These are phyloP conservation scores for Adelosebastes latens DNA, from an alignment of 2,797 vertebrate genomes.

Conservation along the genomic window DNA sequence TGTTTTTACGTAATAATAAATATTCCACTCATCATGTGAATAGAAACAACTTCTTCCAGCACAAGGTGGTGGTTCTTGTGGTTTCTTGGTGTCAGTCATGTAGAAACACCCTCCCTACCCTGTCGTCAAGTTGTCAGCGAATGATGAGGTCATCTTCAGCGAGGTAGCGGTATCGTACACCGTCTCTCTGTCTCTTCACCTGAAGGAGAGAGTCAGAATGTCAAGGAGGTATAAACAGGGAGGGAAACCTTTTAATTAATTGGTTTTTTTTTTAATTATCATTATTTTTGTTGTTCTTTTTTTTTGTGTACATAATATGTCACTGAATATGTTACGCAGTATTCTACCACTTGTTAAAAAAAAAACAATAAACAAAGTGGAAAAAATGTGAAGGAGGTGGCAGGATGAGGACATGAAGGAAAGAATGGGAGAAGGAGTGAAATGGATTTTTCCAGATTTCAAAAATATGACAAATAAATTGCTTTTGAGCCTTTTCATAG, in stretches of 20 bases:
- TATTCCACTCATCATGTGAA: slow-evolving; percentile 18
- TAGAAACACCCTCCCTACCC: slow-evolving; percentile 18
- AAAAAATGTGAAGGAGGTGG: background rate
- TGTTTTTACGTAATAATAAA: slow-evolving; percentile 38
- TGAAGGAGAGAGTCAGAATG: slow-evolving; percentile 24
- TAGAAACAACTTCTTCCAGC: slow-evolving; percentile 34
- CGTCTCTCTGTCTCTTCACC: slow-evolving; percentile 52
- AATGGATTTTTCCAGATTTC: background rate
- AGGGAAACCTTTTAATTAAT: too few relatives aligned
- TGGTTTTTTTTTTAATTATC: rapidly evolving
- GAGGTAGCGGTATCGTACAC: slow-evolving; percentile 63
- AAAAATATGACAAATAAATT: background rate
- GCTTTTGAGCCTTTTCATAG: background rate
- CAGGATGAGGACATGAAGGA: background rate
- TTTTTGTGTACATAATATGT: too few relatives aligned
- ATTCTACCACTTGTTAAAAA: too few relatives aligned
- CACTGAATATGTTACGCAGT: too few relatives aligned
- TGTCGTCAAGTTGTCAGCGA: slow-evolving; percentile 30
- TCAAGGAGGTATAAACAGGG: background rate
- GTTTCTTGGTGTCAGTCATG: slow-evolving; percentile 19
- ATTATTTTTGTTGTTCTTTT: too few relatives aligned
- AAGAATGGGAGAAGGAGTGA: background rate
- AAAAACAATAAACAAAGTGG: too few relatives aligned
- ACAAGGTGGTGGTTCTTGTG: background rate
- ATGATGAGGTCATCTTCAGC: slow-evolving; percentile 64